Evolutionary conservation across 2,113 vertebrate genomes (phyloP).

Genomic region (Oplegnathus fasciatus): DNA sequence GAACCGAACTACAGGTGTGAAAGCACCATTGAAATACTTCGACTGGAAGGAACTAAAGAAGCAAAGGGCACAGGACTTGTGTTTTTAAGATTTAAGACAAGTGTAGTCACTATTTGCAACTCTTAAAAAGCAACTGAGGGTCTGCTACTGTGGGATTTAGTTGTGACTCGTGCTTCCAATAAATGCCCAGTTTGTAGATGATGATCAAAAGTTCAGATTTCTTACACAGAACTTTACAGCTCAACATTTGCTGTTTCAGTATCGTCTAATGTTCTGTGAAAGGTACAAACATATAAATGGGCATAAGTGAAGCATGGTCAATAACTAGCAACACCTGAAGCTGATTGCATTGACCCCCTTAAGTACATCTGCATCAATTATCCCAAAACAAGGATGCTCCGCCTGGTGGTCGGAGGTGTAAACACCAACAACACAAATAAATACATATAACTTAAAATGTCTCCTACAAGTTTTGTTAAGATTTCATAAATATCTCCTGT

Average conservation of each 20-base stretch:
- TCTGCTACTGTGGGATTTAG: not conserved
- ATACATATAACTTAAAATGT: not conserved
- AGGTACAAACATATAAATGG: not conserved
- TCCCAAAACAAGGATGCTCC: not conserved
- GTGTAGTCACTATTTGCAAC: not conserved
- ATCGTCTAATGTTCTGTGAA: not conserved
- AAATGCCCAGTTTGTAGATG: not conserved
- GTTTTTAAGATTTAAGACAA: not conserved
- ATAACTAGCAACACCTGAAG: not conserved
- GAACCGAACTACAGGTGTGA: not conserved
- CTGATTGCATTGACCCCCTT: not conserved
- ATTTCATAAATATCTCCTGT: not conserved
- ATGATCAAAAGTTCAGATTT: not conserved
- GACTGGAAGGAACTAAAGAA: not conserved
- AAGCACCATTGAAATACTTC: not conserved
- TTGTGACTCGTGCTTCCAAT: not conserved
- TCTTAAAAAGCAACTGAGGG: not conserved
- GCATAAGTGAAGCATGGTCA: fast-evolving
- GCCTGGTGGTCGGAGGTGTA: not conserved
- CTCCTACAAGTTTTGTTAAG: not conserved
- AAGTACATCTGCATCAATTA: not conserved
- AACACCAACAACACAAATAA: not conserved
- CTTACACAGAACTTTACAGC: not conserved
- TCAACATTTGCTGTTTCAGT: not conserved
- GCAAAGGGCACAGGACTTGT: not conserved